Conservation (phyloP, 2,888 invertebrate species). For the Caenorhabditis sp. region DNA sequence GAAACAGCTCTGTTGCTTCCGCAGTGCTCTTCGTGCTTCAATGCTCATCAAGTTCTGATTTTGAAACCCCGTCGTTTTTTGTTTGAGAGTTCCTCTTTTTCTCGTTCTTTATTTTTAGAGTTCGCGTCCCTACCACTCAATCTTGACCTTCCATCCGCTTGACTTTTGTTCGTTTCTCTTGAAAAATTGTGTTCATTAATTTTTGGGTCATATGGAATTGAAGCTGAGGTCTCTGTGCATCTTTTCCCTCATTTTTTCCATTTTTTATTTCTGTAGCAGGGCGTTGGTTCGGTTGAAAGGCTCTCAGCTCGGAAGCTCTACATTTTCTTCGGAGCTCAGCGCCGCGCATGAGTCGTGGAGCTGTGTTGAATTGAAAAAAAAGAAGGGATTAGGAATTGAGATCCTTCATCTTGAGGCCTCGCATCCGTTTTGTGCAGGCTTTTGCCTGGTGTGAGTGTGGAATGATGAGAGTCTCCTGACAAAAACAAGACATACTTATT, state of each 20-base stretch:
- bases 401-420: not conserved
- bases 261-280: constrained; percentile 12
- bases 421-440: constrained; percentile 1
- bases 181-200: constrained; percentile 18
- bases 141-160: too few species aligned
- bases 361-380: not conserved
- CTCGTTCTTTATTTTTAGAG: not conserved
- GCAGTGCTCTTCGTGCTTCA: constrained; percentile 38
- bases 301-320: constrained; percentile 1
- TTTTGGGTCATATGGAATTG: too few species aligned
- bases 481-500: constrained; percentile 17
- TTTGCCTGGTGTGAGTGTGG: not conserved
- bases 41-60: constrained; percentile 57
- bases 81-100: constrained; percentile 27
- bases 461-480: constrained; percentile 4
- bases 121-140: not conserved
- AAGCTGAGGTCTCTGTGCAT: too few species aligned
- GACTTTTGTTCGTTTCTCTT: constrained; percentile 10
- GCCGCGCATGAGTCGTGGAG: not conserved
- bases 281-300: constrained; percentile 1
- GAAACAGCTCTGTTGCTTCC: constrained; percentile 13
- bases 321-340: not conserved
- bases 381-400: constrained; percentile 6
- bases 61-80: constrained; percentile 24
- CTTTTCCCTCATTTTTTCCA: constrained; percentile 16